Evolutionary conservation across 2,888 invertebrate genomes (phyloP).

Genomic region (Leucophora obtusa): DNA sequence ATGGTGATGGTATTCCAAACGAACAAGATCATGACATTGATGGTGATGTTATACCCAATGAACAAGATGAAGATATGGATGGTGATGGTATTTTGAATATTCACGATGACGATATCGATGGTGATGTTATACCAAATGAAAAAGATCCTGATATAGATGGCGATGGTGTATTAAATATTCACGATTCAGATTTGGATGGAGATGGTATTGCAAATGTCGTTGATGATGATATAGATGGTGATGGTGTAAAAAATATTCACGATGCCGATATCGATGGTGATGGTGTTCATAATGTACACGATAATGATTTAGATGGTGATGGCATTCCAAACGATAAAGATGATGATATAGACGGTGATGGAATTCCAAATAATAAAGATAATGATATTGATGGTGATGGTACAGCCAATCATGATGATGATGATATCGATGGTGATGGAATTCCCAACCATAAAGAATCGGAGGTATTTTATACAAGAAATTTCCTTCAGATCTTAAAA

Average conservation of each 20-base stretch:
- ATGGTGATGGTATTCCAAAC: conserved; percentile 71
- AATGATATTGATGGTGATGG: conserved; percentile 72
- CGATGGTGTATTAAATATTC: conserved; percentile 67
- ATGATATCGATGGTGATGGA: conserved; percentile 73
- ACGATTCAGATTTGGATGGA: conserved; percentile 71
- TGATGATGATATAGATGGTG: conserved; percentile 74
- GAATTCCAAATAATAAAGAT: conserved; percentile 70
- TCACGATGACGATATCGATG: conserved; percentile 71
- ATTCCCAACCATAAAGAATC: conserved; percentile 63
- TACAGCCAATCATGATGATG: conserved; percentile 77
- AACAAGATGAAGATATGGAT: conserved; percentile 70
- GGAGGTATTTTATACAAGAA: conserved; percentile 40
- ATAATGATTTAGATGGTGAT: conserved; percentile 75
- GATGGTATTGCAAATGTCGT: conserved; percentile 80
- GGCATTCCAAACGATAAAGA: conserved; percentile 74
- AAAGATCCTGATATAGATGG: conserved; percentile 69
- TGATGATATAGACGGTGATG: conserved; percentile 73
- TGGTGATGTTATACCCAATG: conserved; percentile 70
- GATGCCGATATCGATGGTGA: conserved; percentile 67
- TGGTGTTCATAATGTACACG: conserved; percentile 75
- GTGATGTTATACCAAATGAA: conserved; percentile 80
- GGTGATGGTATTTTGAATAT: conserved; percentile 67
- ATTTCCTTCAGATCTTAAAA: conserved; percentile 19
- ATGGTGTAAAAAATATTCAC: conserved; percentile 66
- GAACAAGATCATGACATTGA: conserved; percentile 73